phyloP scores from a whole-genome alignment of 2,888 invertebrate species.

The Axea sp. region DNA sequence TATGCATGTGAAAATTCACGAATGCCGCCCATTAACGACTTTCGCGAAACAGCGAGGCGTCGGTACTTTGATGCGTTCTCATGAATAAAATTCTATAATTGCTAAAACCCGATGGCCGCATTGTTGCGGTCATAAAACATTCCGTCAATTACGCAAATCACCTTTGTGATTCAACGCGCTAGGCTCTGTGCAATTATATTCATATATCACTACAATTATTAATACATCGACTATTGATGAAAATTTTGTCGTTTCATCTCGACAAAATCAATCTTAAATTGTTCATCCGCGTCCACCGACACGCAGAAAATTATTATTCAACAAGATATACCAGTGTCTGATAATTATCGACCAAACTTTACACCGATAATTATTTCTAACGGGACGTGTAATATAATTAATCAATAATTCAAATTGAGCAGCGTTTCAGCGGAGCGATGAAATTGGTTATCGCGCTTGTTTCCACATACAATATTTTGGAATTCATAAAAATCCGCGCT shows the following conservation, averaged over 20 bases:
- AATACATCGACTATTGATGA: constrained; percentile 28
- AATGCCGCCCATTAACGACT: constrained; percentile 48
- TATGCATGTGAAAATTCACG: constrained; percentile 61
- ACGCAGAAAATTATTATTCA: too few relatives aligned
- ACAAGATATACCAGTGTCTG: too few relatives aligned
- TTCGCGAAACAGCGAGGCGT: constrained; percentile 45
- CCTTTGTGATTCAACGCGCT: constrained; percentile 22
- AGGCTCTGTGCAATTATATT: constrained; percentile 37
- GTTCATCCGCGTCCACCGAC: too few relatives aligned
- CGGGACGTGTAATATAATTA: too few relatives aligned
- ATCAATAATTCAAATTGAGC: too few relatives aligned
- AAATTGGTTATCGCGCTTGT: too few relatives aligned
- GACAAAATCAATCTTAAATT: constrained; percentile 11
- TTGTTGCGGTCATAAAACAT: constrained; percentile 58
- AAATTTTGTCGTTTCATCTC: constrained; percentile 17
- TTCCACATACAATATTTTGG: too few relatives aligned
- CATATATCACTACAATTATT: constrained; percentile 40
- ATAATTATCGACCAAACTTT: too few relatives aligned
- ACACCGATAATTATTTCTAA: too few relatives aligned
- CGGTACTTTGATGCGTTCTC: constrained; percentile 52
- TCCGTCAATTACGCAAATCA: constrained; percentile 55
- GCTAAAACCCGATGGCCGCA: constrained; percentile 55
- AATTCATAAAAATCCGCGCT: too few relatives aligned
- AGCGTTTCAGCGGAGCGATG: too few relatives aligned
- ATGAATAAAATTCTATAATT: constrained; percentile 61